Conservation (phyloP, 2,113 vertebrate species). For the Equus przewalskii region DNA sequence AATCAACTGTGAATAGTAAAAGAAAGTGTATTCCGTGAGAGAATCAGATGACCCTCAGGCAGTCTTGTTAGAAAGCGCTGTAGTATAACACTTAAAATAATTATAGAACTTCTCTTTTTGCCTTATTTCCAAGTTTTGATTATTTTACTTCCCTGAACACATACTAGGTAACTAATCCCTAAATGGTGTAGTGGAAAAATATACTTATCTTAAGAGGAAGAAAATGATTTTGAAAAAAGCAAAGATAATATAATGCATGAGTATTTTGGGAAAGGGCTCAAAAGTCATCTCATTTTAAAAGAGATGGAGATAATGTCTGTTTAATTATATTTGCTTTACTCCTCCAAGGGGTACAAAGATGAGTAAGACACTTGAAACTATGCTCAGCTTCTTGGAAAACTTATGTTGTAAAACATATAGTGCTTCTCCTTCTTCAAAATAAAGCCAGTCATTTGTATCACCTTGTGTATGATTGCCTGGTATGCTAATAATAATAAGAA, state of each 20-base stretch:
- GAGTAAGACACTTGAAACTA: not conserved
- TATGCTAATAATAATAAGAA: not conserved
- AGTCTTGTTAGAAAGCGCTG: not conserved
- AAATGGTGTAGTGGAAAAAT: not conserved
- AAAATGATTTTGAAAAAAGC: not conserved
- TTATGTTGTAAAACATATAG: not conserved
- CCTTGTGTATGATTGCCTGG: not conserved
- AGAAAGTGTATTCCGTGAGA: constrained; percentile 11
- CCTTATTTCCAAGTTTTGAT: not conserved
- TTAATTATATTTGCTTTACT: not conserved
- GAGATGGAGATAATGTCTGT: not conserved
- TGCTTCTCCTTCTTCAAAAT: not conserved
- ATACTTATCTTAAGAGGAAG: not conserved
- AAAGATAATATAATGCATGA: not conserved
- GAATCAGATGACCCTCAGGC: not conserved
- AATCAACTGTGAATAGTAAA: constrained; percentile 20
- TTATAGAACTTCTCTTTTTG: not conserved
- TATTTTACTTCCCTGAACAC: not conserved
- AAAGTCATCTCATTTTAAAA: not conserved
- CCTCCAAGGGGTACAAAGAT: not conserved
- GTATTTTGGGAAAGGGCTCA: not conserved
- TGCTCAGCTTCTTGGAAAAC: constrained; percentile 19
- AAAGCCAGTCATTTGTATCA: not conserved
- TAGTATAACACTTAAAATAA: not conserved
- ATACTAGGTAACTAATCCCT: not conserved